Evolutionary conservation across 2,888 invertebrate species (phyloP).

Genomic region (Mythimna albipuncta): DNA sequence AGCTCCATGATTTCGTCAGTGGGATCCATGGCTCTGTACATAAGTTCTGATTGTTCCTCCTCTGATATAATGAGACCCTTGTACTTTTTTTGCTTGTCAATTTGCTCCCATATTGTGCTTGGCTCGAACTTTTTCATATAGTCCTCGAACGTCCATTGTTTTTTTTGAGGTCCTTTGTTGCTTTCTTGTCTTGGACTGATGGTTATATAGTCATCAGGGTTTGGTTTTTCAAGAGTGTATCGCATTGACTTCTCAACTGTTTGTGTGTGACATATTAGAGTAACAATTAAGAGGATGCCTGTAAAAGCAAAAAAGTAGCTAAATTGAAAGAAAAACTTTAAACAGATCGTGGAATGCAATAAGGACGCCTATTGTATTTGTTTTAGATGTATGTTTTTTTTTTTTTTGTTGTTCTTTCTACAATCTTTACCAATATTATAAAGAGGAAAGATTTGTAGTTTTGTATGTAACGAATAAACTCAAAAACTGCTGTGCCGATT

Average conservation of each 20-base stretch:
- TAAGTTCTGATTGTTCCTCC: slow-evolving; percentile 63
- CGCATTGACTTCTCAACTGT: neutral
- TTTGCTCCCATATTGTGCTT: slow-evolving; percentile 65
- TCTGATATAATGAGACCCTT: slow-evolving; percentile 53
- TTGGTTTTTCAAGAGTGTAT: neutral
- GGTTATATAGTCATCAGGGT: neutral
- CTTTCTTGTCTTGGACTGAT: neutral
- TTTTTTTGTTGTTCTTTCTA: too few relatives aligned
- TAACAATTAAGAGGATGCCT: slow-evolving; percentile 32
- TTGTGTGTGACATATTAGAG: slow-evolving; percentile 14
- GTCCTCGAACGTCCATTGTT: slow-evolving; percentile 60
- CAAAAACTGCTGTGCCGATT: too few relatives aligned
- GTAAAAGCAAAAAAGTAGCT: neutral
- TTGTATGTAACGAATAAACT: too few relatives aligned
- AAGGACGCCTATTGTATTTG: too few relatives aligned
- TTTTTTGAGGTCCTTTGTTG: neutral
- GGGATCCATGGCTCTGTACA: slow-evolving; percentile 70
- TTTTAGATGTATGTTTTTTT: too few relatives aligned
- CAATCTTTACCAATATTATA: too few relatives aligned
- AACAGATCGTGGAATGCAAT: too few relatives aligned
- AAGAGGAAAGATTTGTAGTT: too few relatives aligned
- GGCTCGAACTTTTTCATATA: slow-evolving; percentile 68
- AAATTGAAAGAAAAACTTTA: neutral
- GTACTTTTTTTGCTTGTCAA: slow-evolving; percentile 65
- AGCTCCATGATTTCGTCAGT: slow-evolving; percentile 73